Base-by-base conservation (phyloP, 2,888 invertebrate genomes). In the Drosophila mimetica region DNA sequence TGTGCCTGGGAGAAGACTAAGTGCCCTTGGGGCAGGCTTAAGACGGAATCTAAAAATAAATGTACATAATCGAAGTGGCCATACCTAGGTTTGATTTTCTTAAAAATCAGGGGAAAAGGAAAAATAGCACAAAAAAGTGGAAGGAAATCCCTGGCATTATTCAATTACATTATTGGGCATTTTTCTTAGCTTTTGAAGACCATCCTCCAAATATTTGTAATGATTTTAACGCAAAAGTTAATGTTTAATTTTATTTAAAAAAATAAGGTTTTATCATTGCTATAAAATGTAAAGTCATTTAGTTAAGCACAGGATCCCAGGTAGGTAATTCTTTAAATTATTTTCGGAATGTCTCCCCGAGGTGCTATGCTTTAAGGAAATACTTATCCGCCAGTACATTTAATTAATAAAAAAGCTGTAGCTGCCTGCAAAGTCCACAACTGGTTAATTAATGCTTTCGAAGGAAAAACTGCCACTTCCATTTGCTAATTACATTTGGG, bases 401-500 rank as follows among this genome's bases (percentile, higher is more conserved):
- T 46, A 28, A 53, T 11, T 8, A 14, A 16, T 39, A 54, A 39
- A 39, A 57, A 8, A 6, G 1, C 13, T 14, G n/a, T 3, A 6
- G 28, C 14, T 37, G 11, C 16, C 37, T 8, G 11, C n/a, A 37
- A 30, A 46, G 42, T 34, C 25, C 13, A 36, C 28, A 30, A 42
- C 8, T 20, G 30, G n/a, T 51, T 28, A 36, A 51, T 55, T n/a
- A 9, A 51, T 51, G 11, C 18, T 55, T 48, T 36, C n/a, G 25
- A 9, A 22, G 25, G 25, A 55, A 9, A 28, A 11, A 32, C 50
- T 51, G 39, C 32, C 41, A 25, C 30, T 67, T 69, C 73, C 79
- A 67, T 70, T 66, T 54, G 71, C 80, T 80, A 83, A 83, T 80
- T 80, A 76, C 76, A 69, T 78, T 79, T 75, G 60, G 66, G 64